A percentile compares a stretch with the other conserved stretches of the same genome.
Evolutionary conservation across 2,888 invertebrate genomes (phyloP).

Genomic region (Scaeva pyrastri): DNA sequence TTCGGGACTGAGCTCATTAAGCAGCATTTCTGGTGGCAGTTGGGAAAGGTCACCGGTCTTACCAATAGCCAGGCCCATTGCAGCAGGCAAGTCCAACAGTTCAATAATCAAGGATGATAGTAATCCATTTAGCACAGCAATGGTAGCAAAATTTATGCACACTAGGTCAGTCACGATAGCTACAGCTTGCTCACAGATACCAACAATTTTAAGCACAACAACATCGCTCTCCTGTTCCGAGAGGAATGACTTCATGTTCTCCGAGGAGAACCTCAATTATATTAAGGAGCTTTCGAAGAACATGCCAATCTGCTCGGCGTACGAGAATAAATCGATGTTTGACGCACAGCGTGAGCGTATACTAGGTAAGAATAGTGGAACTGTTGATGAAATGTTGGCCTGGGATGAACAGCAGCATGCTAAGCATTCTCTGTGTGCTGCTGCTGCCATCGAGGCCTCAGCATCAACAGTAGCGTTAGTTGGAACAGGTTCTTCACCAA

Average conservation of each 20-base stretch:
- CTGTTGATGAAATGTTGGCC: slow-evolving; percentile 80
- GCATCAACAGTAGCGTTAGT: background rate
- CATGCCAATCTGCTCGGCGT: slow-evolving; percentile 83
- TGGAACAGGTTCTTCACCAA: slow-evolving; percentile 29
- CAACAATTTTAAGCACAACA: slow-evolving; percentile 64
- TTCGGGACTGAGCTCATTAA: slow-evolving; percentile 94
- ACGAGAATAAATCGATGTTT: slow-evolving; percentile 83
- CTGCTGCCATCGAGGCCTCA: slow-evolving; percentile 2
- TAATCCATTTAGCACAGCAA: slow-evolving; percentile 49
- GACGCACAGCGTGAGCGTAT: slow-evolving; percentile 78
- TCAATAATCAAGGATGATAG: slow-evolving; percentile 25
- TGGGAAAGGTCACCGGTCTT: slow-evolving; percentile 94
- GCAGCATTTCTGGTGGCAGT: slow-evolving; percentile 89
- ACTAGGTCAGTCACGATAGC: slow-evolving; percentile 55
- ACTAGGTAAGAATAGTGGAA: slow-evolving; percentile 76
- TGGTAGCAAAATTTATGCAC: slow-evolving; percentile 53
- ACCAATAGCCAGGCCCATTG: slow-evolving; percentile 82
- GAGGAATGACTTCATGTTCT: slow-evolving; percentile 80
- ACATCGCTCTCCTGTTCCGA: slow-evolving; percentile 73
- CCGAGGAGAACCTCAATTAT: slow-evolving; percentile 83
- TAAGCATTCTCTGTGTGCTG: slow-evolving; percentile 79
- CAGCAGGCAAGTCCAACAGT: slow-evolving; percentile 18
- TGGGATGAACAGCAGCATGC: slow-evolving; percentile 79
- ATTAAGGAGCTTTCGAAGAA: slow-evolving; percentile 83
- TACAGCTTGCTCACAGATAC: slow-evolving; percentile 56